Percentiles rank a stretch among this genome's conserved stretches.
These are phyloP conservation scores for Balaeniceps rex DNA, from an alignment of 2,113 vertebrate species.

Conservation along the genomic window DNA sequence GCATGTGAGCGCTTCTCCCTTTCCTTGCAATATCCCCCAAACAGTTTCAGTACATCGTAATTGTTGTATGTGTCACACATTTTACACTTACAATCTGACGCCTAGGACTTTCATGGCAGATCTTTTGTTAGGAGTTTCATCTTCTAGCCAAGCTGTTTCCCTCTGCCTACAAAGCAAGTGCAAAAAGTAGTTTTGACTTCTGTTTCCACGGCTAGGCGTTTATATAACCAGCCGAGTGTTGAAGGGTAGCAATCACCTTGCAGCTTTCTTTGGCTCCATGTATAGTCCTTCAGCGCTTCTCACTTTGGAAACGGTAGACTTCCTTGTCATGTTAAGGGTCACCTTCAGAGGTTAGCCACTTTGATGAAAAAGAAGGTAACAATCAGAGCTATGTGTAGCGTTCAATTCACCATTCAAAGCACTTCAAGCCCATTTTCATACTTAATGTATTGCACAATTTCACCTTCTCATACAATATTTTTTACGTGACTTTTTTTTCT, in stretches of 20 bases:
- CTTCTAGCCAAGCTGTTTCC: not conserved
- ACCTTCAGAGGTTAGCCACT: not conserved
- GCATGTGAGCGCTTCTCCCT: accelerated
- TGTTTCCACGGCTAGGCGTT: not conserved
- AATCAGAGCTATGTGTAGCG: not conserved
- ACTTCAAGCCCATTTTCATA: not conserved
- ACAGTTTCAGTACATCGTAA: not conserved
- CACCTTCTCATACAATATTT: not conserved
- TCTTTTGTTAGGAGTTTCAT: not conserved
- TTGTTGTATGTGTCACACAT: not conserved
- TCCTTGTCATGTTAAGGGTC: not conserved
- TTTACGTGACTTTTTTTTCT: not conserved
- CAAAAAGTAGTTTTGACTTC: not conserved
- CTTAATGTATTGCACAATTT: not conserved
- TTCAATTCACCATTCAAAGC: not conserved
- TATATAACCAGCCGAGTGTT: not conserved
- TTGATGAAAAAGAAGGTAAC: not conserved
- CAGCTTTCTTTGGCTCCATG: not conserved
- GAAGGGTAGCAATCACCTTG: not conserved
- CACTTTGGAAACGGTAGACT: not conserved
- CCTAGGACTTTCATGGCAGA: not conserved
- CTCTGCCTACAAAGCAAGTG: not conserved
- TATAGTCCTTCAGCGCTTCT: not conserved
- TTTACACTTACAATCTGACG: not conserved
- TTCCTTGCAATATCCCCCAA: not conserved